These are phyloP conservation scores for Sinocyclocheilus anshuiensis DNA, from an alignment of 2,113 vertebrate species.

Conservation along the genomic window DNA sequence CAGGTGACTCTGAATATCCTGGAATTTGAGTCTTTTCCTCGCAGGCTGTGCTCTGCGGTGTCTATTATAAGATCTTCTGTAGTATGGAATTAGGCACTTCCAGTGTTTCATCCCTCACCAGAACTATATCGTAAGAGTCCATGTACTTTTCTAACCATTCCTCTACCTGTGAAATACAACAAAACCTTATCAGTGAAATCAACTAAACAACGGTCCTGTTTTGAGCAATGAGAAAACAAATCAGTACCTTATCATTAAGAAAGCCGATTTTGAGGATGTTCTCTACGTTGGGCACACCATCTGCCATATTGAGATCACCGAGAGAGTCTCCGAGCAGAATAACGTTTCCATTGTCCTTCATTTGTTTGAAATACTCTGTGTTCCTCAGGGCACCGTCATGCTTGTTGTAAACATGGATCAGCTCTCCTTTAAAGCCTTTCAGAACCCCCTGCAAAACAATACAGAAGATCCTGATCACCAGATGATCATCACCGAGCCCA, in stretches of 20 bases:
- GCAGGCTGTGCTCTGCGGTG: not conserved
- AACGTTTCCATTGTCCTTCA: conserved; percentile 92
- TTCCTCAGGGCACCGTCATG: conserved; percentile 94
- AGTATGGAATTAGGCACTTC: conserved; percentile 95
- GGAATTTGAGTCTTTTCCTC: conserved; percentile 12
- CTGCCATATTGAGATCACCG: conserved; percentile 94
- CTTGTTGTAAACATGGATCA: conserved; percentile 99
- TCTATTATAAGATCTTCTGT: conserved; percentile 91
- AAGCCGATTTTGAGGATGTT: conserved; percentile 96
- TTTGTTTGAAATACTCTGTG: conserved; percentile 91
- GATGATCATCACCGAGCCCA: not conserved
- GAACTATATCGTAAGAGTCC: conserved; percentile 95
- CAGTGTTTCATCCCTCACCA: conserved; percentile 94
- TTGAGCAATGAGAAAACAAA: not conserved
- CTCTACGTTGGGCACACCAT: conserved; percentile 90
- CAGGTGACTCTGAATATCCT: not conserved
- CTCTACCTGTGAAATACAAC: conserved; percentile 82
- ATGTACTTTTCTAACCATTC: conserved; percentile 93
- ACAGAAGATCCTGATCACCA: conserved; percentile 7
- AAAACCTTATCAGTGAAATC: not conserved
- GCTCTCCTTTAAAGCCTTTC: conserved; percentile 94
- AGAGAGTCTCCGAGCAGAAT: conserved; percentile 93
- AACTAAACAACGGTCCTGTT: not conserved
- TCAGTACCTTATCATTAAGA: conserved; percentile 90
- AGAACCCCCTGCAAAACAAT: conserved; percentile 80